Evolutionary conservation across 1,140 invertebrate genomes (phyloP), one percentile per base, ranked within the genome.

Genomic region (Pseudomyrmex dendroicus): DNA sequence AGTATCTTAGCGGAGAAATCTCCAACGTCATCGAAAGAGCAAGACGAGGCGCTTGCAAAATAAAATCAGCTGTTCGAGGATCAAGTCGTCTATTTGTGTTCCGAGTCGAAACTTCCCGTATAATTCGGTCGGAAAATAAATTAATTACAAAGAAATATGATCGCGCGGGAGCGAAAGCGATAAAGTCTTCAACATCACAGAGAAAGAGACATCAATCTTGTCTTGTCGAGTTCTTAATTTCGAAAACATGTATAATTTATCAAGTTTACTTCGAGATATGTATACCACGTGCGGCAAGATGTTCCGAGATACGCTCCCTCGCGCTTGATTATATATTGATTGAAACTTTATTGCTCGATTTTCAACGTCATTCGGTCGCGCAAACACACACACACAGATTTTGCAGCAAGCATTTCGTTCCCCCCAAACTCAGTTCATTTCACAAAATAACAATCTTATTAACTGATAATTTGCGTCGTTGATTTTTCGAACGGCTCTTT

Each of bases 21-120:
- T 77, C 52, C 12, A 46, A 62, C 22, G 25, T 25, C 25, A 52
- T 35, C 22, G 61, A 10, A 12, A 15, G 22, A 48, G 50, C 85
- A 88, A 88, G 54, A 20, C 84, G 76, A 83, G 85, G 50, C 20
- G 77, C 56, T 73, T 50, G 13, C n/a, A 50, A 61, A 72, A 66
- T 15, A 46, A 59, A 10, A 54, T 35, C 35, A 35, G 0, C 5
- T 35, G 35, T 35, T 35, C 5, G 20, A 54, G 80, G 46, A 67
- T 56, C 56, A 15, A 20, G 59, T 48, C n/a, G 12, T 59, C 44
- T 56, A 70, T 4, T 56, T 10, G 35, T 35, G 22, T 7, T 12
- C 17, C 20, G n/a, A n/a, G n/a, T n/a, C n/a, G n/a, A n/a, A n/a
- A n/a, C n/a, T 7, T 12, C 17, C 20, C 20, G 20, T 35, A 3